These are phyloP conservation scores for Catharus bicknelli DNA, from an alignment of 2,113 vertebrate species.

Conservation along the genomic window DNA sequence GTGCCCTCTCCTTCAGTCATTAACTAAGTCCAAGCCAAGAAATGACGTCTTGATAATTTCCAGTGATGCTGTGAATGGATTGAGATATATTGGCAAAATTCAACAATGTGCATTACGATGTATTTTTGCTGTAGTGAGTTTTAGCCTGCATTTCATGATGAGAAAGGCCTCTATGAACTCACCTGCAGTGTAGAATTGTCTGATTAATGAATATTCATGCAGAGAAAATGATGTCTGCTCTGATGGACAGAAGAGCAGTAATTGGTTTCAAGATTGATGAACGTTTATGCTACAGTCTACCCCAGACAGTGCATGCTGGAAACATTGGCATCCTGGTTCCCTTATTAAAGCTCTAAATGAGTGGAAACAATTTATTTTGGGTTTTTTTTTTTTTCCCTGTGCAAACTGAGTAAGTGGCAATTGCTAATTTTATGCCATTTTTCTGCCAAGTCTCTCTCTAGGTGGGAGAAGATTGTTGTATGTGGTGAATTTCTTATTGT, in stretches of 20 bases:
- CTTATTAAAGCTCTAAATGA: conserved; percentile 40
- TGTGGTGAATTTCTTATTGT: not conserved
- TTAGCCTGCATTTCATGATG: not conserved
- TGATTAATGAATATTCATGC: not conserved
- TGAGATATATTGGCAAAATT: not conserved
- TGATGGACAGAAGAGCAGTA: not conserved
- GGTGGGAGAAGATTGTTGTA: conserved; percentile 7
- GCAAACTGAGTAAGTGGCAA: conserved; percentile 25
- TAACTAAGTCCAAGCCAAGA: not conserved
- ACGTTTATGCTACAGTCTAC: not conserved
- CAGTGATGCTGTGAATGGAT: not conserved
- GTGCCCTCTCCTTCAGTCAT: not conserved
- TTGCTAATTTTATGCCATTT: conserved; percentile 27
- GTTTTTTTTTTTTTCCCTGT: not conserved
- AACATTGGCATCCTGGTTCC: conserved; percentile 36
- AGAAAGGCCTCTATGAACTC: not conserved
- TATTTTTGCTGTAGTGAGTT: not conserved
- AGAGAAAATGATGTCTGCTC: not conserved
- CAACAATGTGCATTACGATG: not conserved
- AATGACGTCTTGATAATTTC: not conserved
- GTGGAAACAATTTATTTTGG: not conserved
- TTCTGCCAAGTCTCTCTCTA: conserved; percentile 34
- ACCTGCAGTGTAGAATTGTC: not conserved
- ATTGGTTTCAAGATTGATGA: not conserved
- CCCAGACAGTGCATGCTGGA: not conserved